These are phyloP conservation scores for Notoglanidium macrostoma DNA, from an alignment of 2,797 vertebrate species.

Conservation along the genomic window DNA sequence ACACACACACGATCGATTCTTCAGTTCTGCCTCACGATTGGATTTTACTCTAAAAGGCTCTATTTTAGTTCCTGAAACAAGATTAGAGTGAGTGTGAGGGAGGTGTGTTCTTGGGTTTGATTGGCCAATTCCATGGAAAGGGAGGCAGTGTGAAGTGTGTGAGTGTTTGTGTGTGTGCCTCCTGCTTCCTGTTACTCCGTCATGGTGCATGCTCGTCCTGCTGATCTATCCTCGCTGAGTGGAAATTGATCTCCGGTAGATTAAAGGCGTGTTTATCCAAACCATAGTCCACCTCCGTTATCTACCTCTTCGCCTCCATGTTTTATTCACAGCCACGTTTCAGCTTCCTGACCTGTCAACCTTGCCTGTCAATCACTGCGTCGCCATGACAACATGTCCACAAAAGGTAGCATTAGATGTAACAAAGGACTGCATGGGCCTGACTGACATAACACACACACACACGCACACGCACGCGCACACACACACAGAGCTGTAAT, in stretches of 20 bases:
- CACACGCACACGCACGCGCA: not conserved
- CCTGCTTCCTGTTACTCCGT: constrained; percentile 16
- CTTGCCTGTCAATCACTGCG: constrained; percentile 45
- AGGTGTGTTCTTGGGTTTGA: constrained; percentile 41
- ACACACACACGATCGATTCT: constrained; percentile 46
- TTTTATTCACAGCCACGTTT: constrained; percentile 55
- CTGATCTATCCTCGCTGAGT: constrained; percentile 15
- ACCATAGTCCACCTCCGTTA: constrained; percentile 50
- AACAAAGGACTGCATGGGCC: not conserved
- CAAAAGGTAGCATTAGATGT: not conserved
- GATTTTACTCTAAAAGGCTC: constrained; percentile 65
- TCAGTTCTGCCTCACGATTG: constrained; percentile 62
- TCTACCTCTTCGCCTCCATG: constrained; percentile 43
- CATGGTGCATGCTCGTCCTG: not conserved
- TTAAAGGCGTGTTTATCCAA: constrained; percentile 69
- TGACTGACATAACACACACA: no score
- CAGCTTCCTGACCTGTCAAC: constrained; percentile 37
- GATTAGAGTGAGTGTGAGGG: constrained; percentile 57
- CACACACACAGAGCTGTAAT: not conserved
- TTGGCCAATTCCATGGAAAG: constrained; percentile 52
- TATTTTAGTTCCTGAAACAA: constrained; percentile 63
- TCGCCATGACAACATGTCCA: constrained; percentile 31
- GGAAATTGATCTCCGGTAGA: constrained; percentile 67
- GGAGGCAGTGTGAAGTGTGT: not conserved
- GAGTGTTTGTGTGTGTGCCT: not conserved